Base-by-base conservation (phyloP, 2,888 invertebrate species). In the Scrobipalpa costella region DNA sequence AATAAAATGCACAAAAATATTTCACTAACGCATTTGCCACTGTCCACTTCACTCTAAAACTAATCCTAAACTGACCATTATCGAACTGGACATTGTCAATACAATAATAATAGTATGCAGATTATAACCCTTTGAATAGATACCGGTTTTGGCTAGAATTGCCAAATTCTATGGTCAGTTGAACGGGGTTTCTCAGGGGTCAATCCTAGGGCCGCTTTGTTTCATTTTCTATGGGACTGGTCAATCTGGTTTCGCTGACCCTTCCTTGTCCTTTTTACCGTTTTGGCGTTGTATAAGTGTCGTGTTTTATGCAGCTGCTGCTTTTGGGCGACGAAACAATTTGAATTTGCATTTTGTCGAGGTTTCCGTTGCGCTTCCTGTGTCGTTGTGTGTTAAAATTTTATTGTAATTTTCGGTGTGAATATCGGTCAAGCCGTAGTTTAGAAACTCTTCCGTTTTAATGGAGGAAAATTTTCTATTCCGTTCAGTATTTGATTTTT, bases 201-300 rank as follows among this genome's bases (percentile, higher is more conserved):
- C 88, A 88, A 70, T 73, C 72, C 76, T 84, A 79, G 81, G 71
- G 64, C 81, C 80, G 77, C 76, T 80, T 73, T 77, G 50, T 52
- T 21, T 61, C 21, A 15, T 52, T 21, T 38, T 61, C 36, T 52
- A 61, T 61, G 80, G 82, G 80, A 87, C 86, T 87, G 87, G 88
- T 87, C 88, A 91, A 88, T 90, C 90, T 86, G 86, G 89, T 90
- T 88, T 70, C 59, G 71, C 81, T 90, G 90, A 90, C 90, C 90
- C 90, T 88, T 89, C 80, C 88, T 87, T 89, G 77, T 80, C 81
- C 82, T 84, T 83, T 84, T 65, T 80, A 75, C 76, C 74, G 77
- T 80, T 83, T 55, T 27, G n/a, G 55, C 15, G 34, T 52, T 52
- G 1, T 80, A 78, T 78, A 71, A 74, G 72, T 75, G 71, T 74